Evolutionary conservation across 2,797 vertebrate genomes (phyloP), one percentile per base, ranked within the genome.

Genomic region (Sus cebifrons): DNA sequence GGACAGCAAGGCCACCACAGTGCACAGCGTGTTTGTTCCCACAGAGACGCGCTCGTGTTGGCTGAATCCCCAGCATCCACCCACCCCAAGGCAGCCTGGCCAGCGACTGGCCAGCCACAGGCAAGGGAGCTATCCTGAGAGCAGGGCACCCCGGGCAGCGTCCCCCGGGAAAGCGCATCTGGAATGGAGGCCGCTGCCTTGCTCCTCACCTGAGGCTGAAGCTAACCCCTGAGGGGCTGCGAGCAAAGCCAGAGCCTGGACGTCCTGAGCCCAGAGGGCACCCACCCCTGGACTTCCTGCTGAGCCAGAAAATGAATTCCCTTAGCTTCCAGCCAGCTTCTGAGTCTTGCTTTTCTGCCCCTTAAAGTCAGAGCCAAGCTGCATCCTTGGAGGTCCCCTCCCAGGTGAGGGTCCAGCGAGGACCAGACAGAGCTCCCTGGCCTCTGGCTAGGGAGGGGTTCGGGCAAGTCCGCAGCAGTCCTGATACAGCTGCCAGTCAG

Each of bases 401-500:
- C 86, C 12, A 49, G 56, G 11, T 23, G 25, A 13, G 84, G 65
- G 44, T 10, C 15, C 77, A 25, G 16, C 32, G 29, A 71, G 29
- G 67, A 44, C 9, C 64, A 15, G 29, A 4, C 0, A 3, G 32
- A 44, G 16, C 32, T 6, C 62, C 81, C 54, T 40, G 73, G 3
- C 52, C 58, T 89, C 86, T n/a, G 86, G 21, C 52, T 18, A 0
- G 1, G 1, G 65, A 84, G 44, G 65, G 32, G 6, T 17, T n/a
- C 91, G n/a, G 44, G 60, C 12, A 2, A 52, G 44, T 49, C 44
- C 44, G 6, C 44, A 49, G 20, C n/a, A 2, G 1, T 2, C 0
- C 21, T 3, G 2, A 0, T 0, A 2, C 1, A 6, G 29, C 29
- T 2, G 0, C n/a, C 40, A 1, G 0, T 15, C 77, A 5, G 5